Evolutionary conservation across 2,888 invertebrate genomes (phyloP).

Genomic region (Clistopyga incitator): DNA sequence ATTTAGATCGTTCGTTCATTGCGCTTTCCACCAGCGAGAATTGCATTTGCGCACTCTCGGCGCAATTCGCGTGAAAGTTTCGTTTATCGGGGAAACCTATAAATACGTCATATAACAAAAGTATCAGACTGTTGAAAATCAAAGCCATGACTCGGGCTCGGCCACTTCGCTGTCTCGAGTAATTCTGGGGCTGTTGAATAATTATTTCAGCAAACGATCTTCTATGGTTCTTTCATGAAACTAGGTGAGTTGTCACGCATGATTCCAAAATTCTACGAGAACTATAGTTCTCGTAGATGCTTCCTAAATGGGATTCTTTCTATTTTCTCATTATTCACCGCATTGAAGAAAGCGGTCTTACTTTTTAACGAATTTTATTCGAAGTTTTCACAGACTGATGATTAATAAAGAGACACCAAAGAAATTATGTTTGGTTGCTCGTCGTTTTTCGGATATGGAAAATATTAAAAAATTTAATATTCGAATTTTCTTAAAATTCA

Average conservation of each 20-base stretch:
- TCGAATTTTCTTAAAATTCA: too few relatives aligned
- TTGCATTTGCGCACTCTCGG: constrained; percentile 1
- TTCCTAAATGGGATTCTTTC: too few relatives aligned
- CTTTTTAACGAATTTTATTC: too few relatives aligned
- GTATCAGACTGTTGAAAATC: constrained; percentile 27
- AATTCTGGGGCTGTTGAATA: constrained; percentile 30
- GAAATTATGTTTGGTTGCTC: too few relatives aligned
- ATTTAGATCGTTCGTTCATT: background rate
- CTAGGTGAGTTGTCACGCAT: background rate
- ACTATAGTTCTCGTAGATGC: too few relatives aligned
- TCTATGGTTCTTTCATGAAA: background rate
- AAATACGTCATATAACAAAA: constrained; percentile 35
- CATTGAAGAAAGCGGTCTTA: too few relatives aligned
- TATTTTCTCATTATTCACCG: too few relatives aligned
- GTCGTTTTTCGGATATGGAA: too few relatives aligned
- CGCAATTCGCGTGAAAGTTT: constrained; percentile 48
- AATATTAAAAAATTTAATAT: too few relatives aligned
- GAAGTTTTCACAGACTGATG: too few relatives aligned
- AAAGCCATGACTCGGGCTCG: constrained; percentile 11
- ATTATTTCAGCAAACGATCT: constrained; percentile 19
- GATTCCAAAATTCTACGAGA: constrained; percentile 39
- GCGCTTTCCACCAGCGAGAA: background rate
- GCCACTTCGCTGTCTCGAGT: background rate
- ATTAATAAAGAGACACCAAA: too few relatives aligned
- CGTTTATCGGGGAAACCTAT: constrained; percentile 54